phyloP scores from a whole-genome alignment of 2,888 invertebrate genomes.

The Podotricha telesiphe region DNA sequence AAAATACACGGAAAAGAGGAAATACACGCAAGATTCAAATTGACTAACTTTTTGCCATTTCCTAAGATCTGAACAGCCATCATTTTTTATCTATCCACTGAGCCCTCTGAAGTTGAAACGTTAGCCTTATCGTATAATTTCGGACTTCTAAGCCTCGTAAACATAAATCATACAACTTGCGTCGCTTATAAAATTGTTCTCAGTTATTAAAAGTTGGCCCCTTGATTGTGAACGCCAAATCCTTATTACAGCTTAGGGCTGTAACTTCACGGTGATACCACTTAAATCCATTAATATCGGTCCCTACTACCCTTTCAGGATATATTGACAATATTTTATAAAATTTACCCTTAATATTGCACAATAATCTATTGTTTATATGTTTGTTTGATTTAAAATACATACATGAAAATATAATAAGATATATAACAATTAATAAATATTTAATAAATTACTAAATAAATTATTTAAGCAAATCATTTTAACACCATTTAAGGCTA shows the following conservation, averaged over 20 bases:
- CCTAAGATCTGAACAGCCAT: neutral
- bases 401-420: no score
- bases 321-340: constrained; percentile 18
- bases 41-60: neutral
- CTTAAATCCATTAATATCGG: constrained; percentile 70
- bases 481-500: no score
- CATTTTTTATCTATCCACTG: constrained; percentile 7
- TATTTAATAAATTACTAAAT: no score
- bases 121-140: constrained; percentile 36
- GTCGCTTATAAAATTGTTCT: constrained; percentile 60
- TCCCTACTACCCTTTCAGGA: constrained; percentile 68
- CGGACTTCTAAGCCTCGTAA: constrained; percentile 38
- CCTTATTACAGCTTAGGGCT: constrained; percentile 61
- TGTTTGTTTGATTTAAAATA: neutral
- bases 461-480: no score
- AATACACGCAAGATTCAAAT: neutral
- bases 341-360: constrained; percentile 1
- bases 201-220: constrained; percentile 75
- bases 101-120: constrained; percentile 26
- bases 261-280: constrained; percentile 53
- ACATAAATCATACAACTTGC: constrained; percentile 41
- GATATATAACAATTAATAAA: no score
- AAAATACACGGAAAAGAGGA: no score
- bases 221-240: constrained; percentile 72
- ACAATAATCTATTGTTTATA: neutral